phyloP scores from a whole-genome alignment of 1,140 invertebrate genomes.

The Dolichoris vasculosae region DNA sequence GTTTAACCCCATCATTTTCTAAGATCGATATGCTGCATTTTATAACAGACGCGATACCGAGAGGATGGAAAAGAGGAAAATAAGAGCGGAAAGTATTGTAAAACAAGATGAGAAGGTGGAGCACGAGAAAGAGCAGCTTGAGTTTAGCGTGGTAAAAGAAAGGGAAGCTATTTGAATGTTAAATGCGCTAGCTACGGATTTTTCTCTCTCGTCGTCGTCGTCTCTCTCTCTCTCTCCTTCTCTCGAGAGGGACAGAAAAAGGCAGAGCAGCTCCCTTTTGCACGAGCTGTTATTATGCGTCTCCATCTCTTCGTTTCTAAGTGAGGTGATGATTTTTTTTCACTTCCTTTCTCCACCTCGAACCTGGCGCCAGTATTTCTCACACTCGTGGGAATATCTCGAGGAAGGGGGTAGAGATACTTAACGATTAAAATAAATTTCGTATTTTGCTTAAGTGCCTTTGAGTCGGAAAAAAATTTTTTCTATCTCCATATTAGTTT shows the following conservation, averaged over 20 bases:
- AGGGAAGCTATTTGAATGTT: conserved; percentile 37
- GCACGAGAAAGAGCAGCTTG: conserved; percentile 13
- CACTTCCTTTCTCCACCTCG: neutral
- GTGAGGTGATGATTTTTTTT: conserved; percentile 8
- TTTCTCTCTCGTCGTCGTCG: neutral
- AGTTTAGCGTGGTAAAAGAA: conserved; percentile 17
- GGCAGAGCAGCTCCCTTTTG: conserved; percentile 21
- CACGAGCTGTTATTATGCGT: conserved; percentile 3
- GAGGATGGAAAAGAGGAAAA: neutral
- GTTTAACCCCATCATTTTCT: neutral
- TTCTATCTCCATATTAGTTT: neutral
- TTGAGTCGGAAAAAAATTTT: neutral
- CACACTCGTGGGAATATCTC: conserved; percentile 16
- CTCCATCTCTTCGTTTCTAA: conserved; percentile 11
- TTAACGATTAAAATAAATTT: conserved; percentile 8
- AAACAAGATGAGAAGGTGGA: conserved; percentile 13
- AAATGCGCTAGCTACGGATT: conserved; percentile 30
- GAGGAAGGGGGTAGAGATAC: neutral
- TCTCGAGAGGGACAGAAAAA: conserved; percentile 46
- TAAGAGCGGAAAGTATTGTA: neutral
- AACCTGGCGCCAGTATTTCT: neutral
- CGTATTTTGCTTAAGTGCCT: neutral
- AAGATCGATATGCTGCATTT: neutral
- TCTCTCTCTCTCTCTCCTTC: neutral
- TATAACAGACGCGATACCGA: neutral